Percentiles rank a stretch among this genome's conserved stretches.
Conservation (phyloP, 2,888 invertebrate genomes). For the Tridacna gigas region DNA sequence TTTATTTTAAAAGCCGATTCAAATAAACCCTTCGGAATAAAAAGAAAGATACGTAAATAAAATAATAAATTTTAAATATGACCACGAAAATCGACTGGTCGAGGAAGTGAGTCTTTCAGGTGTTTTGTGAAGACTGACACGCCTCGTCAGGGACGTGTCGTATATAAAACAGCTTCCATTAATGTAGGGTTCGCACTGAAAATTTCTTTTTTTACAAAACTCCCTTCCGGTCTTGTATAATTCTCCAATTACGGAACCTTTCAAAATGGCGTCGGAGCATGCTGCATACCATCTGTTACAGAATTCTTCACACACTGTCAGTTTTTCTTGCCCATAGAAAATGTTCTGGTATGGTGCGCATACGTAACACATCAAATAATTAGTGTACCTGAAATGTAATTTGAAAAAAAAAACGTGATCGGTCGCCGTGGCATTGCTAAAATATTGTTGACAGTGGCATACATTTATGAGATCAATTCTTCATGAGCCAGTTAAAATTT, state of each 20-base stretch:
- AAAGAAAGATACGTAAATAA: neutral
- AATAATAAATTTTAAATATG: neutral
- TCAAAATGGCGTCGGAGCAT: constrained; percentile 83
- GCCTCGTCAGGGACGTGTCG: constrained; percentile 64
- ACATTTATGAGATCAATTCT: too few species aligned
- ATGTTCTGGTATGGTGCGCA: constrained; percentile 84
- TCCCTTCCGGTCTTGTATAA: constrained; percentile 82
- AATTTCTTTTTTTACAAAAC: constrained; percentile 83
- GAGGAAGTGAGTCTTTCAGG: neutral
- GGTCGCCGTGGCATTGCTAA: too few species aligned
- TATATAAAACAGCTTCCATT: constrained; percentile 79
- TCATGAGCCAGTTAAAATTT: too few species aligned
- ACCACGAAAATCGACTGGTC: neutral
- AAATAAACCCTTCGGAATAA: neutral
- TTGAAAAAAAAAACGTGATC: too few species aligned
- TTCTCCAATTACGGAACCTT: constrained; percentile 82
- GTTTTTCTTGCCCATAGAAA: constrained; percentile 82
- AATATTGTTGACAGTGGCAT: too few species aligned
- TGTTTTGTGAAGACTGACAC: neutral
- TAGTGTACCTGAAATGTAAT: constrained; percentile 75
- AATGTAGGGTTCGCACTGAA: constrained; percentile 75
- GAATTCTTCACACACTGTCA: constrained; percentile 84
- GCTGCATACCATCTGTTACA: constrained; percentile 83
- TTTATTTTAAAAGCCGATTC: neutral
- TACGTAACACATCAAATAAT: constrained; percentile 85